Conservation (phyloP, 2,888 invertebrate genomes). For the Tenthredo amoena region DNA sequence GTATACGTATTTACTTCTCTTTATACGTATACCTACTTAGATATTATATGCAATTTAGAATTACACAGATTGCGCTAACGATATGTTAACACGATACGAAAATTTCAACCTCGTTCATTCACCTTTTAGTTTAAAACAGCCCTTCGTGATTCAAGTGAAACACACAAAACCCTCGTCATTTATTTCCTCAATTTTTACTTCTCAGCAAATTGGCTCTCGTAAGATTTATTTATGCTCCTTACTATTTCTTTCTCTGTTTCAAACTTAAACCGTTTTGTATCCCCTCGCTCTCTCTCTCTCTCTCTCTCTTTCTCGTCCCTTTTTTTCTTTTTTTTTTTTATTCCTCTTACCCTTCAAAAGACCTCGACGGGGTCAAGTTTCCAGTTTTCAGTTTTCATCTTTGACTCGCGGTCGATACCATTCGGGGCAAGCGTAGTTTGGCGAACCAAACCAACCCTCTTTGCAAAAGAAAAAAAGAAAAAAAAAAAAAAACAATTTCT, state of each 20-base stretch:
- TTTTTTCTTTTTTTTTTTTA: neutral
- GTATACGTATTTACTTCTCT: neutral
- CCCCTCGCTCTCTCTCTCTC: neutral
- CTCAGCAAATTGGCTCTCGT: neutral
- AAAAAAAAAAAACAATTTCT: neutral
- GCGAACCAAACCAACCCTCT: neutral
- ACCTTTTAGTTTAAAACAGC: neutral
- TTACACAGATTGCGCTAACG: neutral
- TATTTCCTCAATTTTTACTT: neutral
- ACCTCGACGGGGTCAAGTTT: slow-evolving; percentile 23
- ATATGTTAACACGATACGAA: slow-evolving; percentile 1
- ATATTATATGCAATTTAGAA: neutral
- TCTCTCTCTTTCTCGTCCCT: neutral
- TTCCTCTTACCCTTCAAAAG: neutral
- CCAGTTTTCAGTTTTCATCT: slow-evolving; percentile 4
- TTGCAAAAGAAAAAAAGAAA: neutral
- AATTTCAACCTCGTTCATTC: slow-evolving; percentile 2
- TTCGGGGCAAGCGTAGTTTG: slow-evolving; percentile 17
- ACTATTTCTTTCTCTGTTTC: neutral
- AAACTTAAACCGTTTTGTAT: neutral
- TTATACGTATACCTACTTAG: neutral
- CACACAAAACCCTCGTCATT: neutral
- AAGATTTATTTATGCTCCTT: neutral
- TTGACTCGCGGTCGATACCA: neutral
- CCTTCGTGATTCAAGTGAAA: neutral